Conservation (phyloP, 2,888 invertebrate genomes). For the Dorcus parallelipipedus region DNA sequence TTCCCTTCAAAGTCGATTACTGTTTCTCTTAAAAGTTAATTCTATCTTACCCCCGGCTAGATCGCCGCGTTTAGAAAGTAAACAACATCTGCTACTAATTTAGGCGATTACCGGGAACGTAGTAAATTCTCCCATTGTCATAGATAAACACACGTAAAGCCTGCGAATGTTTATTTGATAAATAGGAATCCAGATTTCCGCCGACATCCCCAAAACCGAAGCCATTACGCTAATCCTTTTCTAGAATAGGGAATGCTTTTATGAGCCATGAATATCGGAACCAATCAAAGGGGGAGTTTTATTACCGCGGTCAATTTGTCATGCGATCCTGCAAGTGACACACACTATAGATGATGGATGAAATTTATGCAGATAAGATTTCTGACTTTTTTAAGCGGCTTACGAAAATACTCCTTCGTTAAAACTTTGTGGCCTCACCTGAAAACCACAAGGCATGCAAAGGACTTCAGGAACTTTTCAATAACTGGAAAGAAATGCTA, state of each 20-base stretch:
- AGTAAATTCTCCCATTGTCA: neutral
- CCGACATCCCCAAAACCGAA: slow-evolving; percentile 3
- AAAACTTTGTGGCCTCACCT: too few species aligned
- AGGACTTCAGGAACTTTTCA: too few species aligned
- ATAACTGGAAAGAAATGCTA: too few species aligned
- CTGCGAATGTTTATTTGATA: slow-evolving; percentile 2
- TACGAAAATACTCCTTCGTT: too few species aligned
- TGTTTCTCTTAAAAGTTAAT: neutral
- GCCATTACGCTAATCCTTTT: slow-evolving; percentile 15
- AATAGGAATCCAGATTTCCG: slow-evolving; percentile 5
- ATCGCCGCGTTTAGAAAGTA: neutral
- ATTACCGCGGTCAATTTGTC: slow-evolving; percentile 3
- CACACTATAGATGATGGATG: too few species aligned
- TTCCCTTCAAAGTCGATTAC: neutral
- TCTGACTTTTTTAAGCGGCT: too few species aligned
- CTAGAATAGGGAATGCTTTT: neutral
- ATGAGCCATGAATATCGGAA: slow-evolving; percentile 6
- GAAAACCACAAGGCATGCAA: too few species aligned
- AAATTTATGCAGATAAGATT: too few species aligned
- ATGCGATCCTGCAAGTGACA: neutral
- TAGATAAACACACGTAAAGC: slow-evolving; percentile 1
- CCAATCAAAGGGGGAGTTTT: slow-evolving; percentile 1
- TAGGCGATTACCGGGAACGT: neutral
- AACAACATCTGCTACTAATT: neutral
- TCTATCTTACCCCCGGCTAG: neutral